These are phyloP conservation scores for Sesamia nonagrioides DNA, from an alignment of 1,140 invertebrate genomes.

Conservation along the genomic window DNA sequence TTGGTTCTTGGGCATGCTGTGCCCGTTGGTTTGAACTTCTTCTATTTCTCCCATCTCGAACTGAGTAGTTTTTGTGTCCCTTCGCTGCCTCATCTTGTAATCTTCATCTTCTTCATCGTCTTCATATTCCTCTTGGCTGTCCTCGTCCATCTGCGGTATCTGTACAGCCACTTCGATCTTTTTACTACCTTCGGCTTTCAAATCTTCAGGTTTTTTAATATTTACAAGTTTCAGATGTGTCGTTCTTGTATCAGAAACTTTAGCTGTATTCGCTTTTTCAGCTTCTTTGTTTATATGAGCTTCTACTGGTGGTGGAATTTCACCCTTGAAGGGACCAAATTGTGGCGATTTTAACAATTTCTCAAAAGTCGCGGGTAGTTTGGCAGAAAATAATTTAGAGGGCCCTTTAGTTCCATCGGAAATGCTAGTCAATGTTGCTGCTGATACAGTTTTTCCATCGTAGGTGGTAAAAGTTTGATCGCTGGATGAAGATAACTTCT, in stretches of 20 bases:
- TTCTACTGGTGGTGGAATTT: constrained; percentile 88
- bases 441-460: constrained; percentile 91
- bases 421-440: constrained; percentile 88
- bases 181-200: constrained; percentile 70
- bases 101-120: constrained; percentile 64
- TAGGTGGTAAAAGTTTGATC: constrained; percentile 90
- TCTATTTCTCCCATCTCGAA: constrained; percentile 69
- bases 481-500: constrained; percentile 75
- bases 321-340: constrained; percentile 91
- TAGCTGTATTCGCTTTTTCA: constrained; percentile 22
- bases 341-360: constrained; percentile 90
- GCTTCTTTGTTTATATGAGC: constrained; percentile 67
- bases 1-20: constrained; percentile 65
- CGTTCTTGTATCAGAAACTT: constrained; percentile 52
- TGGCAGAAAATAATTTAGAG: constrained; percentile 85
- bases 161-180: constrained; percentile 60
- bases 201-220: constrained; percentile 58
- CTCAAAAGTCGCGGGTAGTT: constrained; percentile 88
- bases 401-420: constrained; percentile 83
- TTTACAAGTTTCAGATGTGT: constrained; percentile 76
- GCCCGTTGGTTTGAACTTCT: constrained; percentile 59
- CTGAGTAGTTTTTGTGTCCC: constrained; percentile 74
- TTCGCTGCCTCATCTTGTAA: constrained; percentile 59
- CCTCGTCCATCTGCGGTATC: constrained; percentile 34
- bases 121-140: constrained; percentile 61